These are phyloP conservation scores for Epizoanthus rinbou DNA, from an alignment of 92 coral and sea anemone species.

Conservation along the genomic window DNA sequence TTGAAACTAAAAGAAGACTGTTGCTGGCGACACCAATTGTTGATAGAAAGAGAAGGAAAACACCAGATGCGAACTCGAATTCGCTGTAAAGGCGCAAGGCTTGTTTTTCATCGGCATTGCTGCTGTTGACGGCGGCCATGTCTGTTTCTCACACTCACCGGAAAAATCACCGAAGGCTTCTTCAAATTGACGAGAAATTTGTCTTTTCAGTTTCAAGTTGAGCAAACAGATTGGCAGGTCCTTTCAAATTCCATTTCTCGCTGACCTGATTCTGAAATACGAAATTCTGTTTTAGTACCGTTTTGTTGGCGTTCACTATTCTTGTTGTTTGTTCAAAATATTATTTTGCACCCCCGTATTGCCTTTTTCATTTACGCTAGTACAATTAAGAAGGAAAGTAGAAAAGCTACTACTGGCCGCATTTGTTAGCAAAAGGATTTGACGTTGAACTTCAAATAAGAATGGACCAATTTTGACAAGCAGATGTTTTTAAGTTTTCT, in stretches of 20 bases:
- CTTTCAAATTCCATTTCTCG: slow-evolving; percentile 8
- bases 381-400: slow-evolving; percentile 20
- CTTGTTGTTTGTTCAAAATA: neutral
- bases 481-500: slow-evolving; percentile 34
- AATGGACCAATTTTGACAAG: slow-evolving; percentile 35
- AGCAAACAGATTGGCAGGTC: slow-evolving; percentile 43
- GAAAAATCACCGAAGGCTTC: neutral
- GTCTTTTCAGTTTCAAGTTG: slow-evolving; percentile 35
- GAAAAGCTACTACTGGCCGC: slow-evolving; percentile 21
- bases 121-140: slow-evolving; percentile 21
- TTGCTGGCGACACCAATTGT: slow-evolving; percentile 38
- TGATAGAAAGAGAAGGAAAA: slow-evolving; percentile 25
- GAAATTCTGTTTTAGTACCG: slow-evolving; percentile 8
- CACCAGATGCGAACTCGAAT: slow-evolving; percentile 30
- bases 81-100: slow-evolving; percentile 17
- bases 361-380: slow-evolving; percentile 31
- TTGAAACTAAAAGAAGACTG: slow-evolving; percentile 31
- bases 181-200: slow-evolving; percentile 26
- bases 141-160: slow-evolving; percentile 5
- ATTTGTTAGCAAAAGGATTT: slow-evolving; percentile 20
- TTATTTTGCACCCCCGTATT: neutral
- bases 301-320: neutral
- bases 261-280: slow-evolving; percentile 1
- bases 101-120: slow-evolving; percentile 17
- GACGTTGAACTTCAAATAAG: slow-evolving; percentile 34